Base-by-base conservation (phyloP, 2,113 vertebrate species). In the Aleadryas rufinucha region DNA sequence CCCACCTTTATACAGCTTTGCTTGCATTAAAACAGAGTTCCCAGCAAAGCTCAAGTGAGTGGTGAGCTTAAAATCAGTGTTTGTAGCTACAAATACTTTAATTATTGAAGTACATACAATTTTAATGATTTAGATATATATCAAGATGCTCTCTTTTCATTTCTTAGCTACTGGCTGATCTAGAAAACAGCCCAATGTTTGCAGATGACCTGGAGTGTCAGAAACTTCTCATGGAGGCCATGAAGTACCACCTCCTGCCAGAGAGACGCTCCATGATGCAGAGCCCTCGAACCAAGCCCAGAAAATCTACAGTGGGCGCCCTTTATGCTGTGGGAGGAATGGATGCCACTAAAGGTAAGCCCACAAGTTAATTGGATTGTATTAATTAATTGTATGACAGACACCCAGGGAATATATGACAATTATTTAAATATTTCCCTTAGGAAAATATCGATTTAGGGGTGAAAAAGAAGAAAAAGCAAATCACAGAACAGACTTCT, bases 161-260 rank as follows among this genome's bases (percentile, higher is more conserved):
- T 85, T 94, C 96, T 74, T 82, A 99, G 99, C 98, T 99, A 42
- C 98, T 99, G 81, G 99, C 99, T 47, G 99, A 99, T 96, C 97
- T 99, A 87, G 99, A 99, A 97, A 99, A 99, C 75, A 99, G 99
- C 86, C 98, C 99, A 53, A 99, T 99, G 99, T 99, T 99, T 98
- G 98, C 98, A 45, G 98, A 98, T 10, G 98, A 99, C 89, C 97
- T 99, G 65, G 99, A 99, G 89, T 99, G 99, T 89, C 99, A 99
- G 95, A 99, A 99, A 53, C 98, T 99, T 13, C 98, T 99, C 14
- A 99, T 99, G 99, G 99, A 99, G 97, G 99, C 99, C 59, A 99
- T 99, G 99, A 99, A 99, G 89, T 99, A 99, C 75, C 99, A 99
- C 81, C 98, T 99, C 9, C 97, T 99, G 71, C 99, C 99, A 11